A percentile compares a stretch with the other conserved stretches of the same genome.
Conservation (phyloP, 2,113 vertebrate species). For the Bufo bufo region DNA sequence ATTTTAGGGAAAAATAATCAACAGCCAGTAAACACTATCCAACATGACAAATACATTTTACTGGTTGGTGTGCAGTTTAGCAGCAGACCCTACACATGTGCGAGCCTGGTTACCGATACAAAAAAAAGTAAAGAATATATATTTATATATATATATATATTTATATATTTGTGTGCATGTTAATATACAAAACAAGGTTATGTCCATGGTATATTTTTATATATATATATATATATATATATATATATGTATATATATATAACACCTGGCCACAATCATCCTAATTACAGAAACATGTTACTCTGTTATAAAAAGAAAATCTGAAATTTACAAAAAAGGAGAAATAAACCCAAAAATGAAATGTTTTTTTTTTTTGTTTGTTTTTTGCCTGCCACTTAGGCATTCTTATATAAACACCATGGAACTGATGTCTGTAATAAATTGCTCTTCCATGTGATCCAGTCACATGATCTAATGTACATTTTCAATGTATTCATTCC, state of each 20-base stretch:
- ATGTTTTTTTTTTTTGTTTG: conserved; percentile 78
- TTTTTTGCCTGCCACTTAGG: conserved; percentile 96
- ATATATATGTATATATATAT: conserved; percentile 69
- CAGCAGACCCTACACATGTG: conserved; percentile 79
- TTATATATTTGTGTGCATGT: conserved; percentile 68
- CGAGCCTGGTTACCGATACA: conserved; percentile 84
- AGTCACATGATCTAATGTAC: conserved; percentile 84
- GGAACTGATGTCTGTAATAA: conserved; percentile 96
- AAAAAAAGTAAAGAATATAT: conserved; percentile 83
- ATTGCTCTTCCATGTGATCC: conserved; percentile 88
- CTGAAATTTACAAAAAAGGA: conserved; percentile 83
- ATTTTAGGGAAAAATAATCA: conserved; percentile 77
- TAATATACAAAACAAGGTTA: not conserved
- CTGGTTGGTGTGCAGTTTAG: conserved; percentile 79
- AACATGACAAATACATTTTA: conserved; percentile 77
- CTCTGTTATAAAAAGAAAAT: conserved; percentile 86
- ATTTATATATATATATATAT: conserved; percentile 70
- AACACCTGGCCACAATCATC: conserved; percentile 72
- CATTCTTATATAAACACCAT: conserved; percentile 96
- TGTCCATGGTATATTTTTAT: conserved; percentile 56
- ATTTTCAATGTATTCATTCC: conserved; percentile 85
- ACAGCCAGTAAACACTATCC: conserved; percentile 73
- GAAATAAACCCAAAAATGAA: conserved; percentile 72
- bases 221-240: conserved; percentile 69
- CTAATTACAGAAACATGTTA: conserved; percentile 87